Conservation (phyloP, 92 coral and sea anemone genomes). For the Epizoanthus ramosus region DNA sequence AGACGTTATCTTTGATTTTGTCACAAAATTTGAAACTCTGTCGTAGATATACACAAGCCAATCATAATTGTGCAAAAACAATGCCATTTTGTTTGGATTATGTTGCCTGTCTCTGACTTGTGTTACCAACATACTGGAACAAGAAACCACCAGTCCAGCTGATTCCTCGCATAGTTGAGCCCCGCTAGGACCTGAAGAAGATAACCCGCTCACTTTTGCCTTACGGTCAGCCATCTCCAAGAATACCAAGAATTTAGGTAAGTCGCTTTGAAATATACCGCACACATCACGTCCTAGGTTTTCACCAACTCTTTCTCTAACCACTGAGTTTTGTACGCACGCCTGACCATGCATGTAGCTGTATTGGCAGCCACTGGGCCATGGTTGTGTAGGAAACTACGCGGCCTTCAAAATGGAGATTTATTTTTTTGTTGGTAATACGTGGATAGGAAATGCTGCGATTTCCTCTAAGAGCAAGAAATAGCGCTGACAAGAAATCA, state of each 20-base stretch:
- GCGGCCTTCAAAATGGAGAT: constrained; percentile 28
- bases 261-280: neutral
- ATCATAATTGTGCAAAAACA: constrained; percentile 17
- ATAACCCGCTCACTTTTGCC: neutral
- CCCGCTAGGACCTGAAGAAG: constrained; percentile 15
- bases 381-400: neutral
- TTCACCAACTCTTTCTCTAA: neutral
- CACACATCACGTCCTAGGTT: neutral
- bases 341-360: constrained; percentile 35
- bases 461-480: neutral
- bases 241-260: constrained; percentile 1
- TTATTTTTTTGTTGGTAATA: neutral
- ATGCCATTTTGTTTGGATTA: constrained; percentile 35
- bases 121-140: constrained; percentile 34
- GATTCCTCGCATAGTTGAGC: constrained; percentile 33
- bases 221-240: neutral
- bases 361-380: constrained; percentile 12
- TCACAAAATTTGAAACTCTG: constrained; percentile 14
- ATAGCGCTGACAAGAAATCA: neutral
- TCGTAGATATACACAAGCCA: neutral
- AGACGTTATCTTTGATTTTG: neutral
- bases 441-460: neutral
- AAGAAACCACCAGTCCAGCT: constrained; percentile 42
- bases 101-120: constrained; percentile 36
- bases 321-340: constrained; percentile 29